Conservation (phyloP, 2,888 invertebrate genomes). For the Tricholauxania praeusta region DNA sequence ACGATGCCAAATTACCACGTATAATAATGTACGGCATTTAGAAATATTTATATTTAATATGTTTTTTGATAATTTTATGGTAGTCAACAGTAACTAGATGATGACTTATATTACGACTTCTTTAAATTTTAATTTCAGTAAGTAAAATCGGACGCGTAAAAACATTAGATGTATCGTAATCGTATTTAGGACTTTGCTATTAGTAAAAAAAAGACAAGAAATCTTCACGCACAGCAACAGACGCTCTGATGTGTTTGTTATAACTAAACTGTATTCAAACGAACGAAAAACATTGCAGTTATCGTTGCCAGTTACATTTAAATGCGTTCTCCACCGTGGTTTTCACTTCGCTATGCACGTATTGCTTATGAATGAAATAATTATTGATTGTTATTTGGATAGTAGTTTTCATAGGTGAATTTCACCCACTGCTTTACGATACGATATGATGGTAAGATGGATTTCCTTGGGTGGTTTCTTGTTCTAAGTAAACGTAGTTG, state of each 20-base stretch:
- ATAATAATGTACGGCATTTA: slow-evolving; percentile 91
- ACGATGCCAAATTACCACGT: slow-evolving; percentile 88
- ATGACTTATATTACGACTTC: too few species aligned
- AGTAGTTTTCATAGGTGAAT: not conserved
- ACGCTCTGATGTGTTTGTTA: slow-evolving; percentile 16
- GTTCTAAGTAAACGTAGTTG: not conserved
- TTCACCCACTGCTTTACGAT: slow-evolving; percentile 14
- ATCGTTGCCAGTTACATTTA: not conserved
- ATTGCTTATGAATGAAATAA: too few species aligned
- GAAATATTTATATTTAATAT: slow-evolving; percentile 31
- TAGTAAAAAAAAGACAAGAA: too few species aligned
- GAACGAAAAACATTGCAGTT: not conserved
- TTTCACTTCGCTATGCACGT: not conserved
- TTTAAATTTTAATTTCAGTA: too few species aligned
- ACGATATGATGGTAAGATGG: slow-evolving; percentile 8
- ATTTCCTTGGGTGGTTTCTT: slow-evolving; percentile 11
- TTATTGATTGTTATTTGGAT: too few species aligned
- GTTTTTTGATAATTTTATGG: too few species aligned
- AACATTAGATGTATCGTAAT: too few species aligned
- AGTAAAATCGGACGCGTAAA: too few species aligned
- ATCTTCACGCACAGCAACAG: not conserved
- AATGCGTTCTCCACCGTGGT: not conserved
- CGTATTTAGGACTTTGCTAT: too few species aligned
- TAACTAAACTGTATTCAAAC: not conserved
- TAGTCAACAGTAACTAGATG: too few species aligned